phyloP scores from a whole-genome alignment of 2,888 invertebrate species.

The Aquatica leii region DNA sequence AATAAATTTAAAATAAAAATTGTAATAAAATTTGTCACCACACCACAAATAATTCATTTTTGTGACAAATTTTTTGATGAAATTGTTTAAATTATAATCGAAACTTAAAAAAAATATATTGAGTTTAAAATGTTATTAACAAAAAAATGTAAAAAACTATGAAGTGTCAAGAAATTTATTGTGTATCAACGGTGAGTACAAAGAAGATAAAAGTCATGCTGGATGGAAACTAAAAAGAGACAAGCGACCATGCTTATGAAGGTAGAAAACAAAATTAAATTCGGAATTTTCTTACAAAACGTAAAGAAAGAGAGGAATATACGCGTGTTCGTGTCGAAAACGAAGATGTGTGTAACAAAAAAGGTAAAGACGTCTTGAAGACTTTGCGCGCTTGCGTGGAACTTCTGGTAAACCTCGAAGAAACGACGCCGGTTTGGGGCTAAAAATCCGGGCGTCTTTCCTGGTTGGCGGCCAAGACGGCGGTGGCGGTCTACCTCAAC shows the following conservation, averaged over 20 bases:
- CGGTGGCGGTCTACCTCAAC: slow-evolving; percentile 64
- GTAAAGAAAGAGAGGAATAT: slow-evolving; percentile 34
- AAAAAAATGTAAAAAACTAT: slow-evolving; percentile 9
- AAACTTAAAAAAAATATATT: no score
- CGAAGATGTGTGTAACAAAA: slow-evolving; percentile 48
- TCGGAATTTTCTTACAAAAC: slow-evolving; percentile 33
- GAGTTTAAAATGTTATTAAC: background rate
- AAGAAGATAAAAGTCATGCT: slow-evolving; percentile 23
- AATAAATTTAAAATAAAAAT: no score
- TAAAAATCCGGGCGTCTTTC: slow-evolving; percentile 64
- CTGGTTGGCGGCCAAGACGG: slow-evolving; percentile 62
- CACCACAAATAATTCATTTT: no score
- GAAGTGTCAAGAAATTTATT: slow-evolving; percentile 21
- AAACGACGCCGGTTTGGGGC: slow-evolving; percentile 64
- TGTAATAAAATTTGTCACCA: no score
- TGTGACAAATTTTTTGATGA: no score
- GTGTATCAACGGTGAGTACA: slow-evolving; percentile 20
- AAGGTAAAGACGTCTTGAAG: slow-evolving; percentile 57
- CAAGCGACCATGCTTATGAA: slow-evolving; percentile 9
- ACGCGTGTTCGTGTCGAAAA: slow-evolving; percentile 26
- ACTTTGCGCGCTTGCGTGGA: slow-evolving; percentile 58
- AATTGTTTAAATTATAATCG: no score
- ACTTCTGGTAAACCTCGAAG: slow-evolving; percentile 63
- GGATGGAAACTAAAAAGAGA: slow-evolving; percentile 28
- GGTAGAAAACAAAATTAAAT: slow-evolving; percentile 22